Evolutionary conservation across 2,888 invertebrate species (phyloP).

Genomic region (Chalcosyrphus nemorum): DNA sequence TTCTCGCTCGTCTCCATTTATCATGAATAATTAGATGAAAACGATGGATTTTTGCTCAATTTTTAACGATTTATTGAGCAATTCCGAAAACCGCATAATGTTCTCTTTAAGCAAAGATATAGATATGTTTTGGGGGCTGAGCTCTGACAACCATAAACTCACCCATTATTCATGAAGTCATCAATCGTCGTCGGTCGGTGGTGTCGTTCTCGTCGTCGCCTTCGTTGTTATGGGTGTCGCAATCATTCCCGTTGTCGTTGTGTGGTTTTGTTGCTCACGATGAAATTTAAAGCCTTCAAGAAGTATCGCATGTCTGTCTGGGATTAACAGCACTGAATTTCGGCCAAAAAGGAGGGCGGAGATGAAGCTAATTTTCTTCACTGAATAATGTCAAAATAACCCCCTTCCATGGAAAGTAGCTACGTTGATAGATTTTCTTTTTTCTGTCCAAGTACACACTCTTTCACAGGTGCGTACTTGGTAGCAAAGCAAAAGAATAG

Average conservation of each 20-base stretch:
- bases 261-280: conserved; percentile 40
- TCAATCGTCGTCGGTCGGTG: conserved; percentile 11
- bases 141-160: conserved; percentile 26
- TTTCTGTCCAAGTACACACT: background rate
- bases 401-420: background rate
- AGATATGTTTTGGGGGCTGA: conserved; percentile 7
- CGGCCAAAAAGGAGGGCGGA: background rate
- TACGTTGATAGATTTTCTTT: too few relatives aligned
- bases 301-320: conserved; percentile 71
- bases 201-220: conserved; percentile 19
- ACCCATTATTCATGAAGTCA: conserved; percentile 59
- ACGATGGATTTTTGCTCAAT: background rate
- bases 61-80: background rate
- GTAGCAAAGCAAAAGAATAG: background rate
- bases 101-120: background rate
- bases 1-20: background rate
- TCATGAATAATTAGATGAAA: conserved; percentile 2
- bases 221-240: conserved; percentile 34
- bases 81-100: conserved; percentile 1
- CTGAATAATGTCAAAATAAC: conserved; percentile 32
- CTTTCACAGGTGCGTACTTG: conserved; percentile 35
- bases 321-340: conserved; percentile 40
- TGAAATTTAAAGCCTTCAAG: conserved; percentile 57
- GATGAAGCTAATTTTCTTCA: background rate
- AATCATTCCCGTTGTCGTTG: conserved; percentile 30